These are phyloP conservation scores for Lithophane leautieri DNA, from an alignment of 2,888 invertebrate genomes.

Conservation along the genomic window DNA sequence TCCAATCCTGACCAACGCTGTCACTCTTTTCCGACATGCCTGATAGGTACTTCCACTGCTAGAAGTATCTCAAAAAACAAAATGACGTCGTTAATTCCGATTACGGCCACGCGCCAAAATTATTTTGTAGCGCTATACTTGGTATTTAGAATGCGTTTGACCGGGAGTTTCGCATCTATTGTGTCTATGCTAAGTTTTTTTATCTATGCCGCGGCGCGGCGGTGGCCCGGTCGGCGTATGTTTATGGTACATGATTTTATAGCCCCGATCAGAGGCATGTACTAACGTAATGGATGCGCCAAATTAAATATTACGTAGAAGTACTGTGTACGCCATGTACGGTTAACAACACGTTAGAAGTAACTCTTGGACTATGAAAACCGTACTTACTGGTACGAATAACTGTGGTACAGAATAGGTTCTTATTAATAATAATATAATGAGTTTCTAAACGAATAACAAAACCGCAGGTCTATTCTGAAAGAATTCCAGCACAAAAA, in stretches of 20 bases:
- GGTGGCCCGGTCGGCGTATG: constrained; percentile 13
- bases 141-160: background rate
- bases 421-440: no score
- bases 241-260: constrained; percentile 37
- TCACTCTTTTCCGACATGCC: background rate
- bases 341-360: background rate
- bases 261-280: constrained; percentile 9
- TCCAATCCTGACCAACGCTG: background rate
- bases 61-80: background rate
- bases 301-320: constrained; percentile 17
- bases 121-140: background rate
- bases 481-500: background rate
- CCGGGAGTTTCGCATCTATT: background rate
- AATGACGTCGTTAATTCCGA: background rate
- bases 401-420: no score
- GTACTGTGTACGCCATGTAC: background rate
- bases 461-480: background rate
- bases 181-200: no score
- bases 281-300: background rate
- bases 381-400: background rate
- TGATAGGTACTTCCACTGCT: background rate
- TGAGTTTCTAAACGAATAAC: background rate
- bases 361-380: background rate
- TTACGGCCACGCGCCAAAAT: background rate
- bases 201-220: background rate